Evolutionary conservation across 2,797 vertebrate genomes (phyloP).

Genomic region (Tapera naevia): DNA sequence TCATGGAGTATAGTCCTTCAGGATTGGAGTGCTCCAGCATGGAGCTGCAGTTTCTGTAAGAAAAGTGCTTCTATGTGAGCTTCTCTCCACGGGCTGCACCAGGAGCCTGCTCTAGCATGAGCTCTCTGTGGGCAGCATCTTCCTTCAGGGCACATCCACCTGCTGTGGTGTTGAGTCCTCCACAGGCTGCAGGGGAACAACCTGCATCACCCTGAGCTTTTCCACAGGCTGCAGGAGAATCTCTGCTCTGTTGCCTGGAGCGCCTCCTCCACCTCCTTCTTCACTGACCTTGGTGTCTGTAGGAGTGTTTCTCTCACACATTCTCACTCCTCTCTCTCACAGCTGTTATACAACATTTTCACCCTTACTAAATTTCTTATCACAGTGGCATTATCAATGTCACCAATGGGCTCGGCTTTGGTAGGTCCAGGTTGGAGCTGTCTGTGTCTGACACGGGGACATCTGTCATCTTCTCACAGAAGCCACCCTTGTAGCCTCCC

Average conservation of each 20-base stretch:
- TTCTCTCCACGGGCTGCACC: not conserved
- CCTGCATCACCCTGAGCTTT: not conserved
- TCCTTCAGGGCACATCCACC: too few relatives aligned
- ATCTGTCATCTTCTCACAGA: not conserved
- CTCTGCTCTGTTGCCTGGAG: fast-evolving
- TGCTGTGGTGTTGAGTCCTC: too few relatives aligned
- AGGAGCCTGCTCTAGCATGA: fast-evolving
- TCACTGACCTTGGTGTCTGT: not conserved
- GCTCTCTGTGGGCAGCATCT: not conserved
- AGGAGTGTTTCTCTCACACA: not conserved
- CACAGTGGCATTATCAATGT: not conserved
- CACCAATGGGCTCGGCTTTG: not conserved
- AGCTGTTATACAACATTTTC: not conserved
- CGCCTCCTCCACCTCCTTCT: not conserved
- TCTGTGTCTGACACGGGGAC: not conserved
- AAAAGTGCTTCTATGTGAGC: not conserved
- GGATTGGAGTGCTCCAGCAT: not conserved
- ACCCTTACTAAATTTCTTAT: not conserved
- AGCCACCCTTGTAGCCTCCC: not conserved
- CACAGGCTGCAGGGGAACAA: not conserved
- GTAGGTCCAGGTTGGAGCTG: not conserved
- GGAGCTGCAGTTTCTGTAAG: not conserved
- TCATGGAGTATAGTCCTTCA: not conserved
- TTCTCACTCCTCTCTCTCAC: not conserved
- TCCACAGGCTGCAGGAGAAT: not conserved